Evolutionary conservation across 2,888 invertebrate species (phyloP), one percentile per base, ranked within the genome.

Genomic region (Loripinus fragilis): DNA sequence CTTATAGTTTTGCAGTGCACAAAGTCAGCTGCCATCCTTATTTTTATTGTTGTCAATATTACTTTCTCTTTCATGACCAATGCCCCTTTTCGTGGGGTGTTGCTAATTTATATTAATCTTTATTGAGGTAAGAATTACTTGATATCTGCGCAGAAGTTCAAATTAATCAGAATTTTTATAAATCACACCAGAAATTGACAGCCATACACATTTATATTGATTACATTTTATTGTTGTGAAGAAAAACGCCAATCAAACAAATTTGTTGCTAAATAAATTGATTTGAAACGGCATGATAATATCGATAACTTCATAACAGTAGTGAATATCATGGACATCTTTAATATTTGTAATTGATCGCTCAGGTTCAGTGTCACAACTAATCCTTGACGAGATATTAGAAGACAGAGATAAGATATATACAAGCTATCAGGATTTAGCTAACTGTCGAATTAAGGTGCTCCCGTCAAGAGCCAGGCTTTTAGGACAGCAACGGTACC

Each of bases 151-250:
- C n/a, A 60, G 33, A 60, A 60, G 60, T 60, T 60, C 30, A n/a
- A 25, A 60, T 60, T 60, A 60, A 60, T 60, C 60, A 60, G 60
- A 60, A 30, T 28, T 60, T 60, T 60, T 60, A 78, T 78, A 78
- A 30, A 78, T 78, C 72, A 72, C 45, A 41, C 35, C 64, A 50
- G 71, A 72, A 64, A 65, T 72, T 69, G 70, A 73, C 73, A 65
- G 50, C 25, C 55, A 52, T n/a, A 60, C 66, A 73, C 60, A 73
- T 78, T 73, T 73, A n/a, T 72, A 78, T 78, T 65, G 77, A 78
- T 78, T 70, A 50, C 52, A 72, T 78, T 78, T 60, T 73, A 73
- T 78, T 70, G 73, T 78, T 64, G 73, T 65, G 42, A 65, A 33
- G 73, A 67, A 73, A 73, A 70, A 41, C 65, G 65, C 33, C 77